Evolutionary conservation across 2,888 invertebrate species (phyloP), one percentile per base, ranked within the genome.

Genomic region (Apotomis turbidana): DNA sequence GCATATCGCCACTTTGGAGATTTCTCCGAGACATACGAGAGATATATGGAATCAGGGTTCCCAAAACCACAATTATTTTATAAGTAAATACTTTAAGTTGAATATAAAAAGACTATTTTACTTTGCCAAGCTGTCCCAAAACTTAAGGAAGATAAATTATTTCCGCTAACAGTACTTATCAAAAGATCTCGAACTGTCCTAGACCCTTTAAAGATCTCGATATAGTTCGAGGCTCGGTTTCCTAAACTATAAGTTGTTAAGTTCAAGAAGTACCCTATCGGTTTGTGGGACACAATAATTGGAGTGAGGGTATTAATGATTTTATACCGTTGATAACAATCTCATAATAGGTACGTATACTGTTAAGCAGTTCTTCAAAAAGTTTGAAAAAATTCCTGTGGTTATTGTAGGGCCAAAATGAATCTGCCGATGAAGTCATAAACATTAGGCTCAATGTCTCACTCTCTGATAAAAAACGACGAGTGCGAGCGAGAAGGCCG

Each of bases 241-340:
- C 36, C 54, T n/a, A 12, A 70, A 58, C 49, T 64, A 52, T 54
- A 59, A 64, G 63, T 64, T 70, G 63, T 57, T 64, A 58, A 70
- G 58, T 70, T 70, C 27, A 63, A 52, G 36, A 38, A 63, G 63
- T 58, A 51, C 51, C 44, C 58, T 70, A 70, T 64, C 27, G 63
- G 62, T 57, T 62, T 51, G 44, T 46, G 38, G 57, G 38, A 38
- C 10, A 38, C 55, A 55, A 69, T 54, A n/a, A 13, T 27, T 54
- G 36, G 49, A 44, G 57, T 4, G 15, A 12, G 8, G 52, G 49
- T 51, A 41, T 68, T 52, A 52, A 52, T 59, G 68, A 59, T 68
- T 57, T 67, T 52, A 59, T 41, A 51, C 15, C 51, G 59, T 49
- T 55, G 55, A 66, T 12, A 10, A 6, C 41, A 6, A 41, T 41